Evolutionary conservation across 2,113 vertebrate species (phyloP), one percentile per base, ranked within the genome.

Genomic region (Scophthalmus maximus): DNA sequence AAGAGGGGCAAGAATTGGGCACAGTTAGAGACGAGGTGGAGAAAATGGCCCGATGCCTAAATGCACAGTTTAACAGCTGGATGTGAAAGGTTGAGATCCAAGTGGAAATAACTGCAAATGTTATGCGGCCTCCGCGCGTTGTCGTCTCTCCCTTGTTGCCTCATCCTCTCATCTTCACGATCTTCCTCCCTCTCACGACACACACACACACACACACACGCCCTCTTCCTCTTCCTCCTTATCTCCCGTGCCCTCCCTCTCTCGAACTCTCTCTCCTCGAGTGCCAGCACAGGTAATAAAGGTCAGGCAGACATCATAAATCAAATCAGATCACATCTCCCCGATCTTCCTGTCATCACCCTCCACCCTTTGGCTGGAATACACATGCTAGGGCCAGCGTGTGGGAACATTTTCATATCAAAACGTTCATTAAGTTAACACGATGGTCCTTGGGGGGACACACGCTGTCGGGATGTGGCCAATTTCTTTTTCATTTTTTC

Each of bases 251-350:
- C 18, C 20, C 10, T 9, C 38, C 40, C 59, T 42, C 70, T 57
- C 50, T n/a, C 18, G 1, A 9, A 11, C 42, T 53, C 22, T 38
- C 61, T 63, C 71, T 76, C 66, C 75, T 71, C 27, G 3, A 56
- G 75, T 77, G 83, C 81, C 76, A 74, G 66, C 73, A 58, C 84
- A 84, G 88, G 88, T 89, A 84, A 81, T 85, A 91, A 90, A 91
- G 91, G 91, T 91, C 88, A 90, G 86, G 68, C 53, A 88, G 86
- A 85, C 81, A 87, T 82, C 77, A 73, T 82, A 77, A 87, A 90
- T 92, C 88, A 89, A 66, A 91, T 88, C 84, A 68, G 72, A 87
- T 84, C 81, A 84, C 81, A 83, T 89, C 87, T 79, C 29, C 57
- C 27, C 74, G 65, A 83, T 89, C 81, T 88, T 74, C 81, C 49